These are phyloP conservation scores for Epizoanthus rinbou DNA, from an alignment of 92 coral and sea anemone species.

Conservation along the genomic window DNA sequence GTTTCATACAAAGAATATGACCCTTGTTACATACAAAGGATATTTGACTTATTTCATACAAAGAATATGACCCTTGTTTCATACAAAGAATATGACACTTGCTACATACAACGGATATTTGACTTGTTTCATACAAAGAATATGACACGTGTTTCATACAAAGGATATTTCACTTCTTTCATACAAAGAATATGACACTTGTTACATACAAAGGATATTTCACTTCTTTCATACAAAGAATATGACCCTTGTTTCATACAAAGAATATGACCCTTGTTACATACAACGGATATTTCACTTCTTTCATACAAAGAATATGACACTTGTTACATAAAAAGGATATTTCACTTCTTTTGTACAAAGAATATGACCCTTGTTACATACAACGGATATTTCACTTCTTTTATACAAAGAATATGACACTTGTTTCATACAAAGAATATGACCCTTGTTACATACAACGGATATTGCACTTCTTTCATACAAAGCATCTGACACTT, in stretches of 20 bases:
- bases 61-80: neutral
- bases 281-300: neutral
- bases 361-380: too few relatives aligned
- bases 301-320: neutral
- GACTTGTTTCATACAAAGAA: neutral
- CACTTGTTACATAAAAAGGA: neutral
- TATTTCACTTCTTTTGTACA: neutral
- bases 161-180: neutral
- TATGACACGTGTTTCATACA: neutral
- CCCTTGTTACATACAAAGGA: neutral
- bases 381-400: neutral
- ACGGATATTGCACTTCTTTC: neutral
- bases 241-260: neutral
- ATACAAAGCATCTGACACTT: neutral
- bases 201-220: neutral
- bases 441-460: neutral
- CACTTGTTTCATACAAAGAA: neutral
- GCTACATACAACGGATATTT: neutral
- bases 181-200: neutral
- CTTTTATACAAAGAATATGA: neutral
- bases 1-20: neutral
- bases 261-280: too few relatives aligned
- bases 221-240: neutral
- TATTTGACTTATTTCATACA: neutral
- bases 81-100: neutral